Base-by-base conservation (phyloP, 2,888 invertebrate species). In the Volucella inanis region DNA sequence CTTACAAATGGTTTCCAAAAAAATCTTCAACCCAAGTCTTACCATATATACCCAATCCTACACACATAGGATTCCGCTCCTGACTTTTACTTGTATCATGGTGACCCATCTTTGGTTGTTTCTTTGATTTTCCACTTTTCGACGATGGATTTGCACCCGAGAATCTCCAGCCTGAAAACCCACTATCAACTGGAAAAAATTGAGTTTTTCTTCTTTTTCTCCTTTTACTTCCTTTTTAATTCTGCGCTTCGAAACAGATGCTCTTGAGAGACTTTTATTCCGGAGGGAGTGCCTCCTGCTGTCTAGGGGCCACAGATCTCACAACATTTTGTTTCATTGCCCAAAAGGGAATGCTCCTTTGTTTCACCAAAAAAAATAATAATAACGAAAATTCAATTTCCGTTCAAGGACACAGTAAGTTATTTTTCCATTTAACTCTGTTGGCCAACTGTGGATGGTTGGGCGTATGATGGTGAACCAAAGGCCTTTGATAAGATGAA, bases 301-400 rank as follows among this genome's bases (percentile, higher is more conserved):
- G 22, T 52, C 54, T n/a, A 59, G 65, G 59, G 65, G 22, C 18
- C 3, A 47, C 0, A 41, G 18, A 47, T 41, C 41, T 52, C 47
- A 14, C 45, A 18, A 67, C 31, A 31, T 31, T 62, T 65, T 47
- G 49, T 55, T 80, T 80, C 67, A 80, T 55, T 62, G 31, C 64
- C 68, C 68, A 49, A 52, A 57, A 52, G 64, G 68, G 57, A 74
- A 49, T 62, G 31, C 65, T 61, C 75, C 62, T 79, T 84, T 84
- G 79, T 84, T 79, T 84, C 70, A 61, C 45, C 31, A 31, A 6
- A 31, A 31, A 6, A 31, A 31, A 31, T 31, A 67, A 79, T 76
- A 84, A 79, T 84, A 55, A 79, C 70, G 67, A 61, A 79, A 84
- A 84, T 84, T 84, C 84, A 84, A 84, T 79, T 76, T 84, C 84